Evolutionary conservation across 2,113 vertebrate genomes (phyloP).

Genomic region (Neodon shergylaensis): DNA sequence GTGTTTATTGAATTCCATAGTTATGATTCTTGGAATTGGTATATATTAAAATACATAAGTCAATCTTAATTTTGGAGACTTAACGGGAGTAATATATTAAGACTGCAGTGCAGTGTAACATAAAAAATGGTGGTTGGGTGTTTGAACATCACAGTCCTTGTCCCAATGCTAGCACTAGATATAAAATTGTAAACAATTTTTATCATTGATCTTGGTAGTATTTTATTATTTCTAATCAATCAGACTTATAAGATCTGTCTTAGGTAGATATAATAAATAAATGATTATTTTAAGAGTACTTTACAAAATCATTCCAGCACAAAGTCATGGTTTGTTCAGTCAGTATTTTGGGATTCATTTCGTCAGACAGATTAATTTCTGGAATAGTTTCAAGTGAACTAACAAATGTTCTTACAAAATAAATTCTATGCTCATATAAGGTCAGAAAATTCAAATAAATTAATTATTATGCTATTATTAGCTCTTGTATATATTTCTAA

Average conservation of each 20-base stretch:
- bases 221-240: not conserved
- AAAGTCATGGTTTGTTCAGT: not conserved
- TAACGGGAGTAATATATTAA: not conserved
- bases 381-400: not conserved
- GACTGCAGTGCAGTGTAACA: not conserved
- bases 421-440: not conserved
- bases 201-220: not conserved
- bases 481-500: not conserved
- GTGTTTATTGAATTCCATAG: not conserved
- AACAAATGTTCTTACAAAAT: not conserved
- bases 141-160: not conserved
- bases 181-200: not conserved
- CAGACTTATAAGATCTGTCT: not conserved
- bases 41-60: not conserved
- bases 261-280: not conserved
- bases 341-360: not conserved
- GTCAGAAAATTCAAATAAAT: not conserved
- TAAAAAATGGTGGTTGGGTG: not conserved
- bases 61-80: not conserved
- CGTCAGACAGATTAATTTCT: not conserved
- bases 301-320: not conserved
- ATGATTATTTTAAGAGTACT: conserved; percentile 5
- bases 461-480: not conserved
- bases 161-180: not conserved
- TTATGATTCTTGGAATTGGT: not conserved